A percentile compares a stretch with the other conserved stretches of the same genome.
phyloP scores from a whole-genome alignment of 2,113 vertebrate species.

The Chrysemys picta region DNA sequence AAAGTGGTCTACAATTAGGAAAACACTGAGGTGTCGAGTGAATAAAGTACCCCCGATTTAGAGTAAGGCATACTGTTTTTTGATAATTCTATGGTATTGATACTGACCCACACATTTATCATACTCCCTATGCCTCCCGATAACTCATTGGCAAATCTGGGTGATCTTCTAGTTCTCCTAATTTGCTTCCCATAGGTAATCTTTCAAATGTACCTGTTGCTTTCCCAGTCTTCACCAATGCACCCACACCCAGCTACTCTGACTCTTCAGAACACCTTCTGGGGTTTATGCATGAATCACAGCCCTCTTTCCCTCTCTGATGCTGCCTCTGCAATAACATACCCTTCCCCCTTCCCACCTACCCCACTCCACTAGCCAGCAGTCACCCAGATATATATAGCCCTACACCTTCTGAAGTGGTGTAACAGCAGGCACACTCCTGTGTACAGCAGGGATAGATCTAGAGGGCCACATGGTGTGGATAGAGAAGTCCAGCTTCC shows the following conservation, averaged over 20 bases:
- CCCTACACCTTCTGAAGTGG: not conserved
- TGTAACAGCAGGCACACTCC: not conserved
- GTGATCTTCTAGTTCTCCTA: not conserved
- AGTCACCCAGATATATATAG: not conserved
- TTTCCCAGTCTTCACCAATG: not conserved
- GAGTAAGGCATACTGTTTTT: not conserved
- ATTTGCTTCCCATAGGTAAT: not conserved
- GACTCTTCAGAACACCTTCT: not conserved
- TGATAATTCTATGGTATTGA: not conserved
- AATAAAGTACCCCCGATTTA: not conserved
- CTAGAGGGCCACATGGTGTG: not conserved
- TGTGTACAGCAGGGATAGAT: not conserved
- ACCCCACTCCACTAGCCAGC: not conserved
- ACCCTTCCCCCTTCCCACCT: not conserved
- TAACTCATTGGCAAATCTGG: not conserved
- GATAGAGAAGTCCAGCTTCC: not conserved
- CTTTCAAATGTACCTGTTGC: not conserved
- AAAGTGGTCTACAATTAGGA: not conserved
- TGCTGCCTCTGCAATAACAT: not conserved
- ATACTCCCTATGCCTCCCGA: fast-evolving
- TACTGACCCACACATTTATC: not conserved
- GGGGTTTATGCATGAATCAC: not conserved
- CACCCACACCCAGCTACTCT: not conserved
- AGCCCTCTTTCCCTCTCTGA: not conserved
- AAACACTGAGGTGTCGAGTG: not conserved